Conservation (phyloP, 2,113 vertebrate genomes). For the Pterocles gutturalis region DNA sequence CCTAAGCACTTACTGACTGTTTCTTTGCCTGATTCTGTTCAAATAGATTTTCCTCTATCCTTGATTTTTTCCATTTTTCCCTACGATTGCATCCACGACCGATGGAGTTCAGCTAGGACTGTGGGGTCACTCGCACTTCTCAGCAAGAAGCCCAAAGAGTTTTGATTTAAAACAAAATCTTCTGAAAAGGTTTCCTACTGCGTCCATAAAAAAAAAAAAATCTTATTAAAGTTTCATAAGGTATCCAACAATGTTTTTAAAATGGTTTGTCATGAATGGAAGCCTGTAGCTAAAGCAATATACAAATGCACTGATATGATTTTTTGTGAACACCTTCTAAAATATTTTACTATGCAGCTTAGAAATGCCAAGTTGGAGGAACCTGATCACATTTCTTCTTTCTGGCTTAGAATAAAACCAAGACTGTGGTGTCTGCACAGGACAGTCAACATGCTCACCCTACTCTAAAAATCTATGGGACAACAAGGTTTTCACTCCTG, state of each 20-base stretch:
- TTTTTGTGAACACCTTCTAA: conserved; percentile 7
- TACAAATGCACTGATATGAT: conserved; percentile 21
- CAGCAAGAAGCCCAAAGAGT: conserved; percentile 15
- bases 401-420: background rate
- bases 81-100: background rate
- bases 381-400: background rate
- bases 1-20: background rate
- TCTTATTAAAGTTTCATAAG: conserved; percentile 60
- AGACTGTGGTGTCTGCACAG: background rate
- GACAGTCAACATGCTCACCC: background rate
- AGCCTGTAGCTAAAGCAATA: conserved; percentile 59
- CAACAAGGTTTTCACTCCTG: background rate
- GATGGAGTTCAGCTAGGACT: background rate
- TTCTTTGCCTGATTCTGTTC: background rate
- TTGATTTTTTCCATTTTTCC: background rate
- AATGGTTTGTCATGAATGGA: conserved; percentile 46
- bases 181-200: conserved; percentile 52
- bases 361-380: conserved; percentile 2
- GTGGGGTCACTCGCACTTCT: background rate
- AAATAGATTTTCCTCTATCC: background rate
- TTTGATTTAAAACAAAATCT: conserved; percentile 62
- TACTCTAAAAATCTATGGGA: background rate
- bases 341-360: background rate
- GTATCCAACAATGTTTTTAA: conserved; percentile 43
- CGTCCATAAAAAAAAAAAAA: conserved; percentile 21